A percentile compares a stretch with the other conserved stretches of the same genome.
Evolutionary conservation across 1,140 invertebrate genomes (phyloP).

Genomic region (Bombus waltoni): DNA sequence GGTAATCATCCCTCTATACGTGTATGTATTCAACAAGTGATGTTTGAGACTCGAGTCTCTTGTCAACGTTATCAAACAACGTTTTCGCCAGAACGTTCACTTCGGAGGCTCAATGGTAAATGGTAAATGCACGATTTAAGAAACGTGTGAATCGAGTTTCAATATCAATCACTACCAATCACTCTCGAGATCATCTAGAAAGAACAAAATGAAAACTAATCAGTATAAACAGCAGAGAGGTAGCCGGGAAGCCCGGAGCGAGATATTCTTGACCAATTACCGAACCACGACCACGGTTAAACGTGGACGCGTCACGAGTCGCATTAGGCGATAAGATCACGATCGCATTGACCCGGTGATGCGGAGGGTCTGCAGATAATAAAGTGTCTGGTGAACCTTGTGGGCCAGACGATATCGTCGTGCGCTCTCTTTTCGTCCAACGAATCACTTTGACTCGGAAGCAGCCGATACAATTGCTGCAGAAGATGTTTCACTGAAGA

Average conservation of each 20-base stretch:
- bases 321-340: constrained; percentile 35
- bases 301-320: constrained; percentile 36
- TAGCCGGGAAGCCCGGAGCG: too few relatives aligned
- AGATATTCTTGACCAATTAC: neutral
- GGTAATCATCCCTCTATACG: constrained; percentile 21
- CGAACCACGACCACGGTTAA: constrained; percentile 47
- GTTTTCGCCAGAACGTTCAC: neutral
- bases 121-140: neutral
- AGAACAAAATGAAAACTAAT: neutral
- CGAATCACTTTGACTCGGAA: too few relatives aligned
- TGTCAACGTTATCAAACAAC: constrained; percentile 24
- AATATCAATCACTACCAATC: neutral
- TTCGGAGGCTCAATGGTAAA: neutral
- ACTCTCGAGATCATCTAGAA: neutral
- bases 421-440: neutral
- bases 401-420: neutral
- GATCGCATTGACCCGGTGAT: constrained; percentile 40
- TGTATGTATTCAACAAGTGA: constrained; percentile 58
- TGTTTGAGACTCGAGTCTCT: neutral
- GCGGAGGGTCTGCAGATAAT: constrained; percentile 24
- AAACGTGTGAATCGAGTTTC: neutral
- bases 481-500: neutral
- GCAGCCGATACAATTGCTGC: too few relatives aligned
- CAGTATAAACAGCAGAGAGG: neutral
- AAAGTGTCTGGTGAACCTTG: constrained; percentile 27